phyloP scores from a whole-genome alignment of 2,797 vertebrate species.

The Ptychadena robeensis region DNA sequence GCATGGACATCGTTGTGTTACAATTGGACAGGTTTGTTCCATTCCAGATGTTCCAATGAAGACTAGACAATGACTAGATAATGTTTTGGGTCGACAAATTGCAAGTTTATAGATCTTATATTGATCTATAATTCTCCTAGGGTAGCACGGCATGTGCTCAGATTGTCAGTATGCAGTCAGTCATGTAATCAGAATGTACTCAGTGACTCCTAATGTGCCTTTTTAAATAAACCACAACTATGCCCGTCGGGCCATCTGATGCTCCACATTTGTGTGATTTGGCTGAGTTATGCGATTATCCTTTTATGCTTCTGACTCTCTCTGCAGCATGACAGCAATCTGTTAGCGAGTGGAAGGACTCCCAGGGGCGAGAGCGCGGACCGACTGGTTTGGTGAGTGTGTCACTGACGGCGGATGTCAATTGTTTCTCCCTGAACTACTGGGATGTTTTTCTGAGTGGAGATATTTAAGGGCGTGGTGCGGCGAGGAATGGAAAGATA shows the following conservation, averaged over 20 bases:
- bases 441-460: conserved; percentile 50
- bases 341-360: neutral
- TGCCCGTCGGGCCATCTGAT: neutral
- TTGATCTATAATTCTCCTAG: neutral
- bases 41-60: no score
- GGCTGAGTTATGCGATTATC: conserved; percentile 3
- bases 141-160: neutral
- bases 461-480: conserved; percentile 47
- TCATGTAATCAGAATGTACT: neutral
- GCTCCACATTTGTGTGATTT: neutral
- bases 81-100: neutral
- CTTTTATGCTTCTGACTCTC: neutral
- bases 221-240: neutral
- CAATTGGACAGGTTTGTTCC: neutral
- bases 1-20: no score
- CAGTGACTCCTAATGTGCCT: neutral
- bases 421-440: conserved; percentile 33
- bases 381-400: conserved; percentile 42
- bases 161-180: no score
- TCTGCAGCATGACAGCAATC: neutral
- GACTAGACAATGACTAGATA: neutral
- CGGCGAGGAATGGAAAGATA: conserved; percentile 31
- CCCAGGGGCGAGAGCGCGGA: neutral
- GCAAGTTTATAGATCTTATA: neutral
- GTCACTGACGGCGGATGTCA: conserved; percentile 40